phyloP scores from a whole-genome alignment of 2,797 vertebrate species.

The Gobio occitaniae region DNA sequence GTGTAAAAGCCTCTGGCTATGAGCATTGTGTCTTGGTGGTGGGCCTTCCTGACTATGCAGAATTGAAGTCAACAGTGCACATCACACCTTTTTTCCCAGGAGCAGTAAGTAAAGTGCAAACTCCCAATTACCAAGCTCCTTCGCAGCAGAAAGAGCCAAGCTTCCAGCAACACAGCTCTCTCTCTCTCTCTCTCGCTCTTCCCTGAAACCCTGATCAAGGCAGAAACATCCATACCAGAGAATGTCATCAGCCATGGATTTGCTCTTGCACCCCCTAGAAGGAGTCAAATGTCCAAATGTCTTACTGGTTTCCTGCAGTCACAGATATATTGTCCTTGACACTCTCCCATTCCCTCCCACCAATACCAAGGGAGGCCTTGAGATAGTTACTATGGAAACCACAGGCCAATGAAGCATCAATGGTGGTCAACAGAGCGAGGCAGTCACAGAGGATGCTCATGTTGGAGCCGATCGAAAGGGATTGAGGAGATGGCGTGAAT shows the following conservation, averaged over 20 bases:
- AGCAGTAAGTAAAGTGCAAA: constrained; percentile 4
- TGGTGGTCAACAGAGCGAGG: constrained; percentile 53
- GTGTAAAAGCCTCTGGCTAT: constrained; percentile 4
- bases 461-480: constrained; percentile 45
- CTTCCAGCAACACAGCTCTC: neutral
- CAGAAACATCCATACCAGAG: constrained; percentile 1
- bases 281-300: constrained; percentile 11
- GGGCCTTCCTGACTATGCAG: constrained; percentile 1
- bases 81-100: constrained; percentile 10
- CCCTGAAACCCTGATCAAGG: neutral
- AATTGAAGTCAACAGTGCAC: constrained; percentile 17
- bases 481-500: constrained; percentile 31
- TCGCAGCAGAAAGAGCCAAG: neutral
- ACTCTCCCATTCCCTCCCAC: constrained; percentile 21
- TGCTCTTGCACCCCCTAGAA: neutral
- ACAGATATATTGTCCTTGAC: constrained; percentile 34
- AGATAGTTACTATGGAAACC: constrained; percentile 58
- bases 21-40: neutral
- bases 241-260: constrained; percentile 17
- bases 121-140: too few species aligned
- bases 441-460: constrained; percentile 43
- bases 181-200: neutral
- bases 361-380: constrained; percentile 25
- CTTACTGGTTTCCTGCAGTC: constrained; percentile 26
- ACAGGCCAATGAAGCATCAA: constrained; percentile 39